phyloP scores from a whole-genome alignment of 1,140 invertebrate species.

The Drosophila fuyamai region DNA sequence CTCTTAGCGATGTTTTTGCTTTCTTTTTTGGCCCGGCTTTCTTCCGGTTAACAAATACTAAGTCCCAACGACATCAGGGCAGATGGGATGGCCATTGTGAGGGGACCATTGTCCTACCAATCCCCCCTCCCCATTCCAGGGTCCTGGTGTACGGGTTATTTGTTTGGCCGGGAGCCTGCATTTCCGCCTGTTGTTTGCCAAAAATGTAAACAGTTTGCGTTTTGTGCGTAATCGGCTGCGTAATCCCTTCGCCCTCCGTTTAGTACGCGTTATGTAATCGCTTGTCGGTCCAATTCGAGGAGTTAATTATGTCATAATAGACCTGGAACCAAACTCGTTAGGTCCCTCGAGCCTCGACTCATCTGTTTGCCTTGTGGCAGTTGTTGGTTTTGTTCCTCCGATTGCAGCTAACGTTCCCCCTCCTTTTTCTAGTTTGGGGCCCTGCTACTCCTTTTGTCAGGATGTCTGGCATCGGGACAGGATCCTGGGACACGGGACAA shows the following conservation, averaged over 20 bases:
- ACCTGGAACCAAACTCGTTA: slow-evolving; percentile 35
- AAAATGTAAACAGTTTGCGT: slow-evolving; percentile 74
- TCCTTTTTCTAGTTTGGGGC: slow-evolving; percentile 14
- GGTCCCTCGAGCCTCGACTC: slow-evolving; percentile 10
- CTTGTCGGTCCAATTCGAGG: slow-evolving; percentile 60
- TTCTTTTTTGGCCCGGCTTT: slow-evolving; percentile 43
- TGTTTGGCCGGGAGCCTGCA: slow-evolving; percentile 71
- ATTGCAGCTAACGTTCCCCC: neutral
- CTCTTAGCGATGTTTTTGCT: slow-evolving; percentile 55
- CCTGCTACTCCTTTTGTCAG: slow-evolving; percentile 10
- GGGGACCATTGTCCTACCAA: slow-evolving; percentile 24
- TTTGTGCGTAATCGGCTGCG: slow-evolving; percentile 70
- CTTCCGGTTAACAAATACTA: slow-evolving; percentile 14
- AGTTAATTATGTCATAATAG: slow-evolving; percentile 82
- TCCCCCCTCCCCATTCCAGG: slow-evolving; percentile 6
- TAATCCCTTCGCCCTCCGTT: slow-evolving; percentile 21
- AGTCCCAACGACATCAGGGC: slow-evolving; percentile 26
- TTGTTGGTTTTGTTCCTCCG: slow-evolving; percentile 31
- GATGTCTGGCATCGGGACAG: neutral
- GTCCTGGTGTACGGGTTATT: slow-evolving; percentile 68
- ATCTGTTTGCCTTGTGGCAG: slow-evolving; percentile 49
- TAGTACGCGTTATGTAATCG: slow-evolving; percentile 72
- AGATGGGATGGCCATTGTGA: slow-evolving; percentile 37
- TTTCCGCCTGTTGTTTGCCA: slow-evolving; percentile 74
- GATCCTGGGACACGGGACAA: slow-evolving; percentile 33